Evolutionary conservation across 2,888 invertebrate species (phyloP), one percentile per base, ranked within the genome.

Genomic region (Neoitamus cyanurus): DNA sequence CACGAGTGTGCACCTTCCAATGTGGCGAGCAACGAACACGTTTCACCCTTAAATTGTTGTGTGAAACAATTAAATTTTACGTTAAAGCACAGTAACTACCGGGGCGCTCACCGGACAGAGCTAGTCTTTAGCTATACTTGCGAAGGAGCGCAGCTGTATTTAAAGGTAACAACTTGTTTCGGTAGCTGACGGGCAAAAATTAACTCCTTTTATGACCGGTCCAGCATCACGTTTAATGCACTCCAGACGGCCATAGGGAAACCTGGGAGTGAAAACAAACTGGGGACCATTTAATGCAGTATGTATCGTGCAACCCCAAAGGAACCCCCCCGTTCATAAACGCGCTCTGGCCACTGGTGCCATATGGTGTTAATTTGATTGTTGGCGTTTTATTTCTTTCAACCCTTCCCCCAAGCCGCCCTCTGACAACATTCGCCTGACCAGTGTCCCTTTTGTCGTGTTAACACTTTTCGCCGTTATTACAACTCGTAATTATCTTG

Each of bases 331-430:
- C 6, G 15, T 77, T 77, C 77, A 46, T 46, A 77, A 77, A 77
- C 36, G 77, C 9, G 42, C 28, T 77, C 28, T 13, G 46, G 42
- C 15, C 77, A 28, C 28, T 20, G 77, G 77, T 28, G 30, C 25
- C 77, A 77, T 77, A 37, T 77, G 46, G 77, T 77, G 77, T 42
- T 77, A 77, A 77, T 77, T 77, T 77, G 77, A 77, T 77, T 77
- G 77, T 42, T 77, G 46, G 77, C 20, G 30, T 77, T 77, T 77
- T 77, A 77, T 77, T 77, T 77, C 42, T 42, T 20, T 36, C 70
- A 31, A 25, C 58, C 58, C 58, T 58, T 58, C 20, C 58, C 25
- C 58, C n/a, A n/a, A 0, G 5, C n/a, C n/a, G n/a, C 2, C 0
- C 42, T 15, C 15, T 4, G 3, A 42, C 42, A 42, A n/a, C 42